These are phyloP conservation scores for Crocodylus rhombifer DNA, from an alignment of 2,797 vertebrate species.

Conservation along the genomic window DNA sequence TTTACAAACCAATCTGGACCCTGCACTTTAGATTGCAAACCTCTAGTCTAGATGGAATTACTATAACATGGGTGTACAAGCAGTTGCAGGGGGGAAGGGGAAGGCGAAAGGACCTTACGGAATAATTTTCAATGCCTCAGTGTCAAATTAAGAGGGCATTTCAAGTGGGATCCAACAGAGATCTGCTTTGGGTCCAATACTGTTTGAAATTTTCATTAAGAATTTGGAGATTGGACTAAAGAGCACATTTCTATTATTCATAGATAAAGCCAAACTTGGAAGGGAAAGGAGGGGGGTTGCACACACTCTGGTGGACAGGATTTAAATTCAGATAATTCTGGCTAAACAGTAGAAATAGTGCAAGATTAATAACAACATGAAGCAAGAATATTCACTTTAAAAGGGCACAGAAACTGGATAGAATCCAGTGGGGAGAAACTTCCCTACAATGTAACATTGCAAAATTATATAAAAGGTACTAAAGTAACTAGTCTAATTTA, in stretches of 20 bases:
- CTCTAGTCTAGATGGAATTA: background rate
- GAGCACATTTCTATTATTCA: background rate
- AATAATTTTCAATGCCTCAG: background rate
- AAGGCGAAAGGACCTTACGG: background rate
- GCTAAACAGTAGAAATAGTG: background rate
- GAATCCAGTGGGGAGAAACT: background rate
- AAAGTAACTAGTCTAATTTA: background rate
- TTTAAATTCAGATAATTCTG: background rate
- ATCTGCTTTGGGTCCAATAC: background rate
- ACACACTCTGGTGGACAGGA: fast-evolving
- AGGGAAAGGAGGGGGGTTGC: background rate
- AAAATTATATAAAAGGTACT: background rate
- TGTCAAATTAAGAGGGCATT: background rate
- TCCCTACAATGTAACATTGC: background rate
- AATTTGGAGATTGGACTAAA: background rate
- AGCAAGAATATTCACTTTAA: background rate
- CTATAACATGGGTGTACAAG: background rate
- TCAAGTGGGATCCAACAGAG: background rate
- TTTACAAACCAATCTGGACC: too few relatives aligned
- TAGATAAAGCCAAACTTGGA: background rate
- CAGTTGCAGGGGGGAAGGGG: background rate
- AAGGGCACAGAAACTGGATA: background rate
- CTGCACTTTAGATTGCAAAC: too few relatives aligned
- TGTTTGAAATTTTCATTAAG: background rate
- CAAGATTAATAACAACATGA: background rate